Percentiles rank a stretch among this genome's conserved stretches.
phyloP scores from a whole-genome alignment of 2,888 invertebrate species.

The Alloscopus bannaensis region DNA sequence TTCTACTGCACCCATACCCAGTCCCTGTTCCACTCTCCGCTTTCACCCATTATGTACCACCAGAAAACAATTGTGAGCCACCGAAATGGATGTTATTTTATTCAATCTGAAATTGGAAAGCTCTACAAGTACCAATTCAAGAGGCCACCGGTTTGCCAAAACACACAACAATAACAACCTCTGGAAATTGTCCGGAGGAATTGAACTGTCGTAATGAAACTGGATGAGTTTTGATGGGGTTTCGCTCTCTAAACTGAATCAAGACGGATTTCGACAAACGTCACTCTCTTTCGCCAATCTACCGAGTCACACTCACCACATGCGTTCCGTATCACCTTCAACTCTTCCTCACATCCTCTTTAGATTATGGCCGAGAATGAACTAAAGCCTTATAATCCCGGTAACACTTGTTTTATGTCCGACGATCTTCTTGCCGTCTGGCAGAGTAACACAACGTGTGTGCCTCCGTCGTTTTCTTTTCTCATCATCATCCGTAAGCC shows the following conservation, averaged over 20 bases:
- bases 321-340: slow-evolving; percentile 56
- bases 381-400: slow-evolving; percentile 63
- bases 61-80: too few relatives aligned
- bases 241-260: too few relatives aligned
- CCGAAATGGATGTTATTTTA: background rate
- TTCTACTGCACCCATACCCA: too few relatives aligned
- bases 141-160: background rate
- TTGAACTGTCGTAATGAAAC: slow-evolving; percentile 32
- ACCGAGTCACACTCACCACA: slow-evolving; percentile 51
- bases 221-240: slow-evolving; percentile 50
- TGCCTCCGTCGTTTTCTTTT: slow-evolving; percentile 11
- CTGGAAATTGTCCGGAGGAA: slow-evolving; percentile 15
- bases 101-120: too few relatives aligned
- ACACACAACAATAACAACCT: background rate
- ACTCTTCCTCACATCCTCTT: slow-evolving; percentile 63
- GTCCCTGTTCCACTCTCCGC: too few relatives aligned
- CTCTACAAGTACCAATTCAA: too few relatives aligned
- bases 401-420: slow-evolving; percentile 65
- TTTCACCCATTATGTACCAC: too few relatives aligned
- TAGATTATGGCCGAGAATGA: slow-evolving; percentile 57
- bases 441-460: slow-evolving; percentile 18
- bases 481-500: slow-evolving; percentile 54
- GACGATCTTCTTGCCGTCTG: slow-evolving; percentile 47
- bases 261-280: slow-evolving; percentile 44
- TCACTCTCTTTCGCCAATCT: slow-evolving; percentile 45